phyloP scores from a whole-genome alignment of 2,797 vertebrate genomes.

The Pyrocephalus nanus region DNA sequence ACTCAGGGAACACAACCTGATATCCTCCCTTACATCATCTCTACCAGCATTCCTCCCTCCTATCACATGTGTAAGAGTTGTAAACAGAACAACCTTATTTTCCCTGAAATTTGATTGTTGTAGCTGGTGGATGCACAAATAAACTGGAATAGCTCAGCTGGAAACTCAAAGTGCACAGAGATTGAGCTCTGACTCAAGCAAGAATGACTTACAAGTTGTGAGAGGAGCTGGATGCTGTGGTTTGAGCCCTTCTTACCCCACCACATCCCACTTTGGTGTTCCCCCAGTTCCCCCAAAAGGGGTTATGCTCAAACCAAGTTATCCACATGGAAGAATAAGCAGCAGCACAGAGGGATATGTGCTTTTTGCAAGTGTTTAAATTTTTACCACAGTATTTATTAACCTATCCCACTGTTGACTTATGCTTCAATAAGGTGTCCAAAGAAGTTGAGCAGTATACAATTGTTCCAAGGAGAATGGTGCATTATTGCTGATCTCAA shows the following conservation, averaged over 20 bases:
- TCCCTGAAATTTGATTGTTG: background rate
- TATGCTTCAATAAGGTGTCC: background rate
- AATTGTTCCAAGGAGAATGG: background rate
- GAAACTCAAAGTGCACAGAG: background rate
- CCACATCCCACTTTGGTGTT: background rate
- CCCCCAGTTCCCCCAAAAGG: too few species aligned
- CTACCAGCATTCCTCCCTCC: background rate
- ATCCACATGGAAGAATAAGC: accelerated
- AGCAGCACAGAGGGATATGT: background rate
- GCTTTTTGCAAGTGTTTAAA: background rate
- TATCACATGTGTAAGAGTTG: accelerated
- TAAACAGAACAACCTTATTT: background rate
- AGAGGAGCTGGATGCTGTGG: background rate
- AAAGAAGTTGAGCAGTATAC: background rate
- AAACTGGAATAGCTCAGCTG: background rate
- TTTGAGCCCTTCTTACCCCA: background rate
- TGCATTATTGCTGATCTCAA: slow-evolving; percentile 5
- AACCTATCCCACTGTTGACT: background rate
- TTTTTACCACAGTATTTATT: background rate
- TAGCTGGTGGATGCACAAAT: background rate
- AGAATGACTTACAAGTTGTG: background rate
- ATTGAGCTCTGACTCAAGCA: background rate
- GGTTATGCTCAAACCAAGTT: background rate
- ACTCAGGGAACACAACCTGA: background rate
- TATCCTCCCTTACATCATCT: accelerated